Conservation (phyloP, 2,113 vertebrate species). For the Perccottus glenii region DNA sequence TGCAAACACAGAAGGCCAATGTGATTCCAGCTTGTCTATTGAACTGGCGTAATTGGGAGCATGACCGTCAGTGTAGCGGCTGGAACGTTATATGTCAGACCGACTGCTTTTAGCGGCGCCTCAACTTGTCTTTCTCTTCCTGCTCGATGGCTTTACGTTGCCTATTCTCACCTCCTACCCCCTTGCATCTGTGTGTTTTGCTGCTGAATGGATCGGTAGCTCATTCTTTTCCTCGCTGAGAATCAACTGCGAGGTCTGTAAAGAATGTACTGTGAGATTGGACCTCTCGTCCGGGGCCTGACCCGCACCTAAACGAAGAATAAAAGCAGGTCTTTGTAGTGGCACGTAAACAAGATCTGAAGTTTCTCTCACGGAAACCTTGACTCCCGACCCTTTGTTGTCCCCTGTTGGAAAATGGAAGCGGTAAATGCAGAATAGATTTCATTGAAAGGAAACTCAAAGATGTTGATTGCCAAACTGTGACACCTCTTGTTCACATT, state of each 20-base stretch:
- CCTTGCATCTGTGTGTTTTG: constrained; percentile 33
- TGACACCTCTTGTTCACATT: constrained; percentile 40
- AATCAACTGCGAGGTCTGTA: constrained; percentile 12
- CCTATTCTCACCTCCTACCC: constrained; percentile 57
- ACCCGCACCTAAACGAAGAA: constrained; percentile 28
- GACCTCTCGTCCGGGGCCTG: constrained; percentile 12
- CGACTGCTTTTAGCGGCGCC: constrained; percentile 60
- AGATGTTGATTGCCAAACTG: constrained; percentile 49
- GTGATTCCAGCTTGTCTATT: constrained; percentile 70
- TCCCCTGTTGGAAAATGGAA: constrained; percentile 29
- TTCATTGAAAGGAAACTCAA: constrained; percentile 47
- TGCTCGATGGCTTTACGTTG: constrained; percentile 56
- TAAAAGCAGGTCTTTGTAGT: constrained; percentile 59
- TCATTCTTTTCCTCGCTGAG: constrained; percentile 47
- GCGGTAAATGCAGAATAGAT: constrained; percentile 49
- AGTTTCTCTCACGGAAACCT: constrained; percentile 62
- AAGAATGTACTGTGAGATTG: constrained; percentile 23
- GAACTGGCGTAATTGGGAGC: constrained; percentile 78
- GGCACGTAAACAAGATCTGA: constrained; percentile 47
- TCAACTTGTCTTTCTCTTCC: constrained; percentile 39
- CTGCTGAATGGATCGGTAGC: constrained; percentile 54
- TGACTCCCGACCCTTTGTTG: constrained; percentile 49
- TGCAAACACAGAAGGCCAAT: constrained; percentile 42
- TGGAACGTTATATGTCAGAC: constrained; percentile 57
- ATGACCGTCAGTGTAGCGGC: constrained; percentile 43